Percentiles rank a stretch among this genome's conserved stretches.
Evolutionary conservation across 2,113 vertebrate genomes (phyloP).

Genomic region (Cranoglanis bouderius): DNA sequence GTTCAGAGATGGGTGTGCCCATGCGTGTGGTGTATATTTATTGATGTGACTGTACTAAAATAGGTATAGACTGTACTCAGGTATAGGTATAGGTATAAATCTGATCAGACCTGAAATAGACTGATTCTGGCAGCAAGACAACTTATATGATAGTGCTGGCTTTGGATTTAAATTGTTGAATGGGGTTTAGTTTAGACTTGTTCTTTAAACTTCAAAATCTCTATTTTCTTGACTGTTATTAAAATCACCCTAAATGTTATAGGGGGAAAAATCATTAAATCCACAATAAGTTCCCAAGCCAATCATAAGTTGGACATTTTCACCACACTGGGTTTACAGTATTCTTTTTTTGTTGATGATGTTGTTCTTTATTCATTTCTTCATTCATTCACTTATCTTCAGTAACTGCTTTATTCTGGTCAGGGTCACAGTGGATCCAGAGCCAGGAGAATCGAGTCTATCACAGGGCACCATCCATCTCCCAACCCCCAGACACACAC

Average conservation of each 20-base stretch:
- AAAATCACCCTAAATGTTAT: too few relatives aligned
- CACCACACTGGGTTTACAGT: background rate
- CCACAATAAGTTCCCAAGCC: too few relatives aligned
- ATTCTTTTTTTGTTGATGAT: background rate
- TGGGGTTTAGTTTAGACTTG: too few relatives aligned
- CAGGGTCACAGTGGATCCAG: background rate
- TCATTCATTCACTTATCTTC: background rate
- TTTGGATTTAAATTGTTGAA: background rate
- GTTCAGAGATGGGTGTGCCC: too few relatives aligned
- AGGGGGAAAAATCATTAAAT: too few relatives aligned
- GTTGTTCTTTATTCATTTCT: background rate
- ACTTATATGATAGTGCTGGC: background rate
- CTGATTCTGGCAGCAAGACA: background rate
- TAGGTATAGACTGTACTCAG: too few relatives aligned
- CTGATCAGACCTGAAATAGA: background rate
- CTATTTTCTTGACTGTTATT: background rate
- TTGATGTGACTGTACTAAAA: background rate
- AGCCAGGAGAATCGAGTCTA: background rate
- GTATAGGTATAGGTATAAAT: too few relatives aligned
- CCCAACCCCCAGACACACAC: too few relatives aligned
- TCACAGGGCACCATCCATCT: too few relatives aligned
- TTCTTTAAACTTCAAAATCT: background rate
- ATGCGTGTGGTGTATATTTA: background rate
- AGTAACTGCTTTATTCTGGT: background rate
- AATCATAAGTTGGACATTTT: too few relatives aligned